These are phyloP conservation scores for Mesorhabditis belari DNA, from an alignment of 2,888 invertebrate genomes.

Conservation along the genomic window DNA sequence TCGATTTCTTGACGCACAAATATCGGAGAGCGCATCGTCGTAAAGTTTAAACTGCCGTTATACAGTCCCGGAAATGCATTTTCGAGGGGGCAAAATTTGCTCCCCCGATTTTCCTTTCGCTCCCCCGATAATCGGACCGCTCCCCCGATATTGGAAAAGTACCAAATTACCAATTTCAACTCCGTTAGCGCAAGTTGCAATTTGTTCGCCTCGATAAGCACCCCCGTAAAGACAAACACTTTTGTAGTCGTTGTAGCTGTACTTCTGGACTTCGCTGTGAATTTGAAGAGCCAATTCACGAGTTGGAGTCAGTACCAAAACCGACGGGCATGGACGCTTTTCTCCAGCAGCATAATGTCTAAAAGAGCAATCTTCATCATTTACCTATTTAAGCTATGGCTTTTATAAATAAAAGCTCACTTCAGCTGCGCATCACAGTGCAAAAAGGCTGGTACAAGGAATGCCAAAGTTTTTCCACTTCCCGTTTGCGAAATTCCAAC, in stretches of 20 bases:
- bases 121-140: too few species aligned
- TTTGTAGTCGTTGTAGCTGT: slow-evolving; percentile 73
- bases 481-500: slow-evolving; percentile 94
- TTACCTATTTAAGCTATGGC: slow-evolving; percentile 63
- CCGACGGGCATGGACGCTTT: slow-evolving; percentile 67
- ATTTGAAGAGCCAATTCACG: slow-evolving; percentile 87
- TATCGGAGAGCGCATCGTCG: too few species aligned
- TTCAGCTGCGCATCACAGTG: slow-evolving; percentile 77
- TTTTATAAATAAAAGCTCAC: slow-evolving; percentile 41
- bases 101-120: too few species aligned
- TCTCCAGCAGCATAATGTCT: slow-evolving; percentile 14
- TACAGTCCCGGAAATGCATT: too few species aligned
- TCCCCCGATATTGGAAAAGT: too few species aligned
- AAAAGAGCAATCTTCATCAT: slow-evolving; percentile 55
- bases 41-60: too few species aligned
- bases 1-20: too few species aligned
- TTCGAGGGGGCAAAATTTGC: too few species aligned
- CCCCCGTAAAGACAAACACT: slow-evolving; percentile 85
- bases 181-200: slow-evolving; percentile 68
- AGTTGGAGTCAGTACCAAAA: slow-evolving; percentile 82
- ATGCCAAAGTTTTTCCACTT: slow-evolving; percentile 67
- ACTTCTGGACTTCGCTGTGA: slow-evolving; percentile 81
- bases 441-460: slow-evolving; percentile 74
- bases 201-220: slow-evolving; percentile 73
- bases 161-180: slow-evolving; percentile 72